Base-by-base conservation (phyloP, 2,888 invertebrate genomes). In the Coenonympha glycerion region DNA sequence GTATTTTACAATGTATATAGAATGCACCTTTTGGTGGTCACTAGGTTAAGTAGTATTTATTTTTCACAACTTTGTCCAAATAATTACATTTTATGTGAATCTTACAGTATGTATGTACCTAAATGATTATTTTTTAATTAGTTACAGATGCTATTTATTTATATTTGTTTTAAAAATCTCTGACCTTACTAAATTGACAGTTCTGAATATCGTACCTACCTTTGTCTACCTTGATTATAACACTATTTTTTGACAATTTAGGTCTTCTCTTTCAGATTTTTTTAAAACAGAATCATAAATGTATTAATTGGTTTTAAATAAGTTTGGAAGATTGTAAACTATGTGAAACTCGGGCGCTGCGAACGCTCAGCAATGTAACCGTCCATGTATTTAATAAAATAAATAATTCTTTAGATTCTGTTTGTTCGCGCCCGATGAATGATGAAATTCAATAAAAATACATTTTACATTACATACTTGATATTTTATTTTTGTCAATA, bases 401-500 rank as follows among this genome's bases (percentile, higher is more conserved):
- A n/a, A n/a, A n/a, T n/a, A n/a, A n/a, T n/a, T 33, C 31, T 33
- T 9, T 18, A 52, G 49, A 56, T 51, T 52, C 58, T 58, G 58
- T 63, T 62, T 56, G 49, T 37, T 37, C 37, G 56, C 49, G 45
- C 49, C 37, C 46, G 21, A 16, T 55, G 49, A 31, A 36, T 52
- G 56, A 56, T 48, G 49, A 49, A 39, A 39, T 24, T 39, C 39
- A 59, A 59, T 60, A 53, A 57, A 56, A 45, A 55, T 47, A 47
- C 49, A 39, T 42, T 47, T 46, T 46, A 49, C 33, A 56, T 47
- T 47, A 26, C n/a, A n/a, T n/a, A n/a, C 57, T 71, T 69, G 73
- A 72, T 71, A 56, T 54, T 63, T 59, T 69, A 73, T 72, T 75
- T 24, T 33, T 24, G 6, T 24, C 72, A 76, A 37, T 44, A n/a